phyloP scores from a whole-genome alignment of 2,797 vertebrate species.

The Allenopithecus nigroviridis region DNA sequence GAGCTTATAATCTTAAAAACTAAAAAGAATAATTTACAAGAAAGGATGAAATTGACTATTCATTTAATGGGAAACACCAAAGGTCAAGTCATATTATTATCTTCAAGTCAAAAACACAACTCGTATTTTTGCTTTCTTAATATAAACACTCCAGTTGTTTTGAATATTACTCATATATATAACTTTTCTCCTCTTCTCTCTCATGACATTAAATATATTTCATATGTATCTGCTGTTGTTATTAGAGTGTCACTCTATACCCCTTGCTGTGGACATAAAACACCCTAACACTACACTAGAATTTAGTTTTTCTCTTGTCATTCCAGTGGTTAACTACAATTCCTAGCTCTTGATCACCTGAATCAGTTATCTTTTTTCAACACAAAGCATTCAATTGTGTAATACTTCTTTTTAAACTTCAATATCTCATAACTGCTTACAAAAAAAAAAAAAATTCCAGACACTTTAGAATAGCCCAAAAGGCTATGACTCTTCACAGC shows the following conservation, averaged over 20 bases:
- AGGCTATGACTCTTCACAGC: not conserved
- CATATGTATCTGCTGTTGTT: not conserved
- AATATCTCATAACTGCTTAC: constrained; percentile 45
- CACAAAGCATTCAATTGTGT: constrained; percentile 33
- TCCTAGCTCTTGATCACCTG: not conserved
- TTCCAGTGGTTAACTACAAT: not conserved
- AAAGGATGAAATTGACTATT: not conserved
- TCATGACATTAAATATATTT: not conserved
- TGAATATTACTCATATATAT: not conserved
- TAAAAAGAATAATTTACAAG: not conserved
- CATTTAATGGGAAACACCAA: not conserved
- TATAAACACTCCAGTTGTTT: not conserved
- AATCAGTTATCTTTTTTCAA: not conserved
- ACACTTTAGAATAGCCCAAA: not conserved
- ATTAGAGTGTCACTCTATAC: not conserved
- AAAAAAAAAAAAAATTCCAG: constrained; percentile 43
- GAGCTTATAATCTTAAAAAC: not conserved
- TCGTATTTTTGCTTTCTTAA: not conserved
- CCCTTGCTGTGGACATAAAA: not conserved
- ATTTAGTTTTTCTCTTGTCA: not conserved
- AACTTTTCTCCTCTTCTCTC: not conserved
- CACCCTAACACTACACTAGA: not conserved
- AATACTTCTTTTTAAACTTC: constrained; percentile 49
- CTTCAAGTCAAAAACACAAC: not conserved
- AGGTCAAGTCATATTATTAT: not conserved